Evolutionary conservation across 2,888 invertebrate genomes (phyloP), one percentile per base, ranked within the genome.

Genomic region (Eilema caniola): DNA sequence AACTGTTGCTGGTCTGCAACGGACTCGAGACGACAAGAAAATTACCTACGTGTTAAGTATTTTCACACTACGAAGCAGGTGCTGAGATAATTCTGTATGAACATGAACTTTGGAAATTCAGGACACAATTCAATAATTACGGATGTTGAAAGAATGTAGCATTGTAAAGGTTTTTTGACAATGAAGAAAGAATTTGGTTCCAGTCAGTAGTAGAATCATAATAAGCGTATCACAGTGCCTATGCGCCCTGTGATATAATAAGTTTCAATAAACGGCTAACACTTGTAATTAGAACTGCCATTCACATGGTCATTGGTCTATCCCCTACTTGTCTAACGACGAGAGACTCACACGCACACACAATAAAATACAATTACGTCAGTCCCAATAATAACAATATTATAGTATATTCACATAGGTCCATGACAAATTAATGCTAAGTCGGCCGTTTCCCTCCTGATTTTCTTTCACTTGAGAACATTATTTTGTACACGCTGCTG

Each of bases 21-120:
- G 67, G 31, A 47, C 41, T 33, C 41, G 59, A 23, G 25, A 66
- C 47, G 69, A 72, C 71, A 65, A 66, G 69, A 63, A 72, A 61
- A 79, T 80, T 77, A 69, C 62, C 63, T 41, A 20, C 53, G n/a
- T 70, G 65, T 73, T 62, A 71, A 71, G 63, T 62, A 74, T 80
- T 71, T 75, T 72, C 66, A 72, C 65, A 62, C 66, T 59, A 59
- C 53, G 64, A 65, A 66, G 61, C 72, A 63, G 68, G 71, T 76
- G 75, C 67, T 69, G 67, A 79, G 41, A 60, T 68, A 74, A 72
- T 66, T 65, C 10, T 60, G 63, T n/a, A 11, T 71, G 62, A 68
- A 47, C 61, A 12, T 71, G 60, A 68, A 47, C 65, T 67, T 72
- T 79, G n/a, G 16, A 25, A 56, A n/a, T 56, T 11, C 20, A 62